Conservation (phyloP, 2,888 invertebrate genomes). For the Phymatocera aterrima region DNA sequence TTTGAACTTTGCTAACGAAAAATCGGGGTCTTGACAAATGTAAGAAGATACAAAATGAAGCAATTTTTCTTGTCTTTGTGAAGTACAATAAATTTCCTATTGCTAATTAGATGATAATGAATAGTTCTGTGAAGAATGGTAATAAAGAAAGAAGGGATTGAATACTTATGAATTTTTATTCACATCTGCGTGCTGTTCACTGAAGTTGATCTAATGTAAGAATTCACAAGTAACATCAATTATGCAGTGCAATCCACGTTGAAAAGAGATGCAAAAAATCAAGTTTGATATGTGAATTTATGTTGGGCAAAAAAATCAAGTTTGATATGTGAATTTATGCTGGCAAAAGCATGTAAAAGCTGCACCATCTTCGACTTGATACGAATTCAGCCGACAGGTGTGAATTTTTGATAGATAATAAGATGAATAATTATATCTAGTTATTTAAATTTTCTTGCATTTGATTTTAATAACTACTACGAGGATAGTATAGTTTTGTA, state of each 20-base stretch:
- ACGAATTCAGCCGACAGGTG: neutral
- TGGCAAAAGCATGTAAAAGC: no score
- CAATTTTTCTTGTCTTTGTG: neutral
- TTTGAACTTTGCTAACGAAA: neutral
- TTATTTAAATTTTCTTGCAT: neutral
- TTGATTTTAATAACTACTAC: constrained; percentile 1
- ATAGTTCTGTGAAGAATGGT: neutral
- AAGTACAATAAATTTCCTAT: neutral
- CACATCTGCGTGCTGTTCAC: neutral
- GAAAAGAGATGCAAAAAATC: neutral
- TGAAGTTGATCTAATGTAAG: neutral
- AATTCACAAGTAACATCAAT: neutral
- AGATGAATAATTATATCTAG: neutral
- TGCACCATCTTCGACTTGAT: neutral
- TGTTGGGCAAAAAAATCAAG: neutral
- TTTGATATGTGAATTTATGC: neutral
- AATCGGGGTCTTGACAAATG: constrained; percentile 11
- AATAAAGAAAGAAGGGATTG: neutral
- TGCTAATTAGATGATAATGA: constrained; percentile 6
- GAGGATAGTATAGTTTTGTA: constrained; percentile 30
- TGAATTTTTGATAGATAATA: constrained; percentile 1
- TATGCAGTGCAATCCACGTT: neutral
- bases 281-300: neutral
- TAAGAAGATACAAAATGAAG: constrained; percentile 9
- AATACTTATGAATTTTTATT: neutral